Percentiles rank a stretch among this genome's conserved stretches.
Evolutionary conservation across 2,113 vertebrate genomes (phyloP).

Genomic region (Ceuthmochares aereus): DNA sequence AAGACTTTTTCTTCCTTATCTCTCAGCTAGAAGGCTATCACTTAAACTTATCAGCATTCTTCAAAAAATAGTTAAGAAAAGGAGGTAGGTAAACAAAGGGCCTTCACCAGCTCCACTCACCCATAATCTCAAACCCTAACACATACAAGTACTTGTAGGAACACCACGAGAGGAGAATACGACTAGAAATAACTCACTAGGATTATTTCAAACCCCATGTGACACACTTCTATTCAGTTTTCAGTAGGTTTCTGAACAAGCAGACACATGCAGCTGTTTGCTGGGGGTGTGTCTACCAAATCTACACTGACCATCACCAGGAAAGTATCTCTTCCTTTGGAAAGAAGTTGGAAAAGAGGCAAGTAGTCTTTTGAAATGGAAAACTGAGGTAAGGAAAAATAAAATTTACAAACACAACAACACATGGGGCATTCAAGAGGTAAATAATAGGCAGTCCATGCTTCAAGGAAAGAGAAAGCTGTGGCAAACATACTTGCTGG

Average conservation of each 20-base stretch:
- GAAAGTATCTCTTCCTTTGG: neutral
- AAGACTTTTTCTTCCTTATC: slow-evolving; percentile 25
- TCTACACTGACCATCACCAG: neutral
- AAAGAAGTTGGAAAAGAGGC: neutral
- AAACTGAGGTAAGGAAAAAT: neutral
- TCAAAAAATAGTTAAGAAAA: neutral
- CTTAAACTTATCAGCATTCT: slow-evolving; percentile 17
- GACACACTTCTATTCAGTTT: neutral
- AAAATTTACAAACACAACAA: neutral
- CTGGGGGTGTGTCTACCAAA: neutral
- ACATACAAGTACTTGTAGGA: neutral
- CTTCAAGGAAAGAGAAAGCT: neutral
- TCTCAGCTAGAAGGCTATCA: slow-evolving; percentile 9
- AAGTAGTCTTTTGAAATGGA: neutral
- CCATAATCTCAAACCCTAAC: neutral
- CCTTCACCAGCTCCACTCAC: neutral
- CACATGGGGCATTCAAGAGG: neutral
- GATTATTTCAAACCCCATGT: neutral
- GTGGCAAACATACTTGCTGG: neutral
- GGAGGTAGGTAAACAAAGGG: neutral
- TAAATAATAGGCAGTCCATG: neutral
- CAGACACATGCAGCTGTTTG: neutral
- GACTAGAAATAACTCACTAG: neutral
- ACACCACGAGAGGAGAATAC: rapidly evolving
- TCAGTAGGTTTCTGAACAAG: neutral